Conservation (phyloP, 1,140 invertebrate species). For the Sarcophaga bullata region DNA sequence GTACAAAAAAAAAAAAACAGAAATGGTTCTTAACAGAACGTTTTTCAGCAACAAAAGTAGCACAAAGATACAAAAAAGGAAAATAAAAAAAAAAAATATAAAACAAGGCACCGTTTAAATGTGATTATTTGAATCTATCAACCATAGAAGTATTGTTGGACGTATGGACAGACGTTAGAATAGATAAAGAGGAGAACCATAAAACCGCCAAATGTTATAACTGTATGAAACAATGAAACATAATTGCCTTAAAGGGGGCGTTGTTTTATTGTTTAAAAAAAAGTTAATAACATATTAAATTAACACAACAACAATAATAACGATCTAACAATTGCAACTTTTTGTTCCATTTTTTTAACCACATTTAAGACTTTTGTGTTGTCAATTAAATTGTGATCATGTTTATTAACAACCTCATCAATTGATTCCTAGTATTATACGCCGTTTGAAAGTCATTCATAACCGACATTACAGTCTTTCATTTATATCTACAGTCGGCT, state of each 20-base stretch:
- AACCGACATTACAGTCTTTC: too few species aligned
- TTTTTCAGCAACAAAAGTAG: too few species aligned
- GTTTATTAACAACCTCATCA: slow-evolving; percentile 12
- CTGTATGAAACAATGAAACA: background rate
- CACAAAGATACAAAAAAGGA: background rate
- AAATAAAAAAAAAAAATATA: background rate
- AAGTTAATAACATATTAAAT: slow-evolving; percentile 6
- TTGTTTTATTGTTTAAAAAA: background rate
- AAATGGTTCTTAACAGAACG: background rate
- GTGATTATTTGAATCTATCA: slow-evolving; percentile 24
- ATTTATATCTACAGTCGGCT: too few species aligned
- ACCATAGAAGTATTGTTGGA: background rate
- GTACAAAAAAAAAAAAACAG: background rate
- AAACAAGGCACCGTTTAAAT: background rate
- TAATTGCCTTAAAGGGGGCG: slow-evolving; percentile 7
- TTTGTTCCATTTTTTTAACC: background rate
- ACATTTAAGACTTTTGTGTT: background rate
- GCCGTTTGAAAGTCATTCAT: too few species aligned
- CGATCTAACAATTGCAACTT: slow-evolving; percentile 7
- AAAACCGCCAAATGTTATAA: slow-evolving; percentile 4
- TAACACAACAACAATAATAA: background rate
- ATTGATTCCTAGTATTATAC: background rate
- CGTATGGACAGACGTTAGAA: background rate
- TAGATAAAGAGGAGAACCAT: background rate
- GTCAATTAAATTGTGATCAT: background rate